phyloP scores from a whole-genome alignment of 2,888 invertebrate species.

The Drosophila kambysellisi region DNA sequence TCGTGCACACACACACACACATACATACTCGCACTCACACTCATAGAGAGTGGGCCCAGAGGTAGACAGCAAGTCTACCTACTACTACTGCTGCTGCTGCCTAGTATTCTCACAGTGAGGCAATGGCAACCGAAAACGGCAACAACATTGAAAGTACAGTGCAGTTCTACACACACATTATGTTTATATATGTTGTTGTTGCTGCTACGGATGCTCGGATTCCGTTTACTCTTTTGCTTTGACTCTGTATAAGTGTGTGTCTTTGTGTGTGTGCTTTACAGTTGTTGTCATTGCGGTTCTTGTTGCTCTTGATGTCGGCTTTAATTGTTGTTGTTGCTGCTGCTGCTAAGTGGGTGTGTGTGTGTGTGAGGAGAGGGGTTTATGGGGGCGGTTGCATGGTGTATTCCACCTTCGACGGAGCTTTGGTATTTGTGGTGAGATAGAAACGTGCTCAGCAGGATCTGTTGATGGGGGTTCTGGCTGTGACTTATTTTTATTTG shows the following conservation, averaged over 20 bases:
- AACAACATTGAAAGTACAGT: constrained; percentile 69
- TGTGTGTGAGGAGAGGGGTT: constrained; percentile 33
- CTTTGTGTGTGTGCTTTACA: constrained; percentile 56
- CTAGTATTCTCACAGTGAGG: constrained; percentile 69
- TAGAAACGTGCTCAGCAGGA: constrained; percentile 58
- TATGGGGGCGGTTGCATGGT: constrained; percentile 25
- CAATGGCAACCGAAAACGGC: constrained; percentile 61
- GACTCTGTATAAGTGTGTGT: constrained; percentile 24
- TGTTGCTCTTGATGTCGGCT: constrained; percentile 72
- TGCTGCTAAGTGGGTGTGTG: constrained; percentile 62
- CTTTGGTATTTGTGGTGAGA: constrained; percentile 60
- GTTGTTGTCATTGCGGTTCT: constrained; percentile 78
- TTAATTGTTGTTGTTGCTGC: constrained; percentile 48
- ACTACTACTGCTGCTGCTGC: constrained; percentile 37
- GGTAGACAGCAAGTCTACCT: constrained; percentile 78
- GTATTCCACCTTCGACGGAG: constrained; percentile 40
- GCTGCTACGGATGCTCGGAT: constrained; percentile 66
- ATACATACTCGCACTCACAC: constrained; percentile 18
- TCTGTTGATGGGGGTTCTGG: constrained; percentile 35
- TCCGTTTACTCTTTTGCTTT: constrained; percentile 69
- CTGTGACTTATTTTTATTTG: constrained; percentile 51
- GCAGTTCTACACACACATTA: constrained; percentile 72
- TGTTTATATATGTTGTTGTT: constrained; percentile 51
- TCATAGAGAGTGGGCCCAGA: constrained; percentile 41
- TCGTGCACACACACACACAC: constrained; percentile 51